Base-by-base conservation (phyloP, 2,888 invertebrate genomes). In the Ichneumon xanthorius region DNA sequence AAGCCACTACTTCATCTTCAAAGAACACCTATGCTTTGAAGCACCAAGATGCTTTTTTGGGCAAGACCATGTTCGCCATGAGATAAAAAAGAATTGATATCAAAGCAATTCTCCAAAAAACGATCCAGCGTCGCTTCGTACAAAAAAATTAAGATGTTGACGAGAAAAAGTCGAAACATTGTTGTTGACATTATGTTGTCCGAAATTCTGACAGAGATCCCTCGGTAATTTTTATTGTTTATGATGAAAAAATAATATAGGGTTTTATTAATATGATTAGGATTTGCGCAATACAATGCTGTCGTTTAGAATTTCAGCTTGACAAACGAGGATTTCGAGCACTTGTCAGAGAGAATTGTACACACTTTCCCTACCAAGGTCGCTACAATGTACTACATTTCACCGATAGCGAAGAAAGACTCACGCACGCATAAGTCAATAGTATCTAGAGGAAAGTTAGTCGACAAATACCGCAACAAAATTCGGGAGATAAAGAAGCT, bases 401-500 rank as follows among this genome's bases (percentile, higher is more conserved):
- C 78, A 67, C 73, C 73, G 0, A 63, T 79, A 4, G 16, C n/a
- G 48, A 79, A 83, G 55, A 30, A 22, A 19, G 45, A 58, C 19
- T 79, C 79, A 16, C 50, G 65, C 58, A 22, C n/a, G 0, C 16
- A 53, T 37, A 79, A 68, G 58, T 79, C 68, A 7, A 45, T 83
- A 14, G 33, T 67, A 26, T 22, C 71, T 5, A 63, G 79, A 26
- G 72, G 83, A n/a, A 83, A 83, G 26, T 55, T 83, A 2, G 72
- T 65, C 5, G 73, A 79, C 37, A 83, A 83, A 67, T 79, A 79
- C 33, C 65, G 79, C 9, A 83, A 83, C 26, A 83, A 83, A 61
- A 48, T 48, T 45, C 65, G 65, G 2, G 77, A 78, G 14, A 73
- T 67, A 40, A 33, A 61, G 4, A 58, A 55, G 9, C 50, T 82